Evolutionary conservation across 2,888 invertebrate species (phyloP).

Genomic region (Ommatoiulus sabulosus): DNA sequence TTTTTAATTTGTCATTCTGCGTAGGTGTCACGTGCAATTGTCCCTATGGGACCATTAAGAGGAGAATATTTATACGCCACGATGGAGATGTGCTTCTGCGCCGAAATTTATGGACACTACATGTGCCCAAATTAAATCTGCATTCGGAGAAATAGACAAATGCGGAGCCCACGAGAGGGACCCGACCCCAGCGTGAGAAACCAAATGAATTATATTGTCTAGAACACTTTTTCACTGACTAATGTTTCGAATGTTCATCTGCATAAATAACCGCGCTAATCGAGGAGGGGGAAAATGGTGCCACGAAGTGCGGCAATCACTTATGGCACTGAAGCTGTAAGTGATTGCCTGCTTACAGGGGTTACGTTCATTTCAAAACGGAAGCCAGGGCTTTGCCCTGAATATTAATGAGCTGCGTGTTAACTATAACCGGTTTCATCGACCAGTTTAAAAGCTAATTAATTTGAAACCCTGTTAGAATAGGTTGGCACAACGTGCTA

Average conservation of each 20-base stretch:
- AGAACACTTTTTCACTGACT: background rate
- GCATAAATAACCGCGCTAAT: slow-evolving; percentile 11
- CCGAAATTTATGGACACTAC: slow-evolving; percentile 9
- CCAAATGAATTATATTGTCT: background rate
- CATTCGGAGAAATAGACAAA: background rate
- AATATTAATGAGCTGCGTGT: too few species aligned
- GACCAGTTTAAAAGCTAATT: too few species aligned
- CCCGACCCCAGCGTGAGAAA: background rate
- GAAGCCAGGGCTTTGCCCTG: background rate
- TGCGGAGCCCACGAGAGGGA: background rate
- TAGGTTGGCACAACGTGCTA: too few species aligned
- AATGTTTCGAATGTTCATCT: slow-evolving; percentile 2
- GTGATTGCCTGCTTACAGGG: background rate
- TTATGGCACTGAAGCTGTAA: background rate
- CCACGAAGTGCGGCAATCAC: background rate
- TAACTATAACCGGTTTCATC: too few species aligned
- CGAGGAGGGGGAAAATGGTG: background rate
- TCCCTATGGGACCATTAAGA: slow-evolving; percentile 34
- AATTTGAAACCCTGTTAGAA: too few species aligned
- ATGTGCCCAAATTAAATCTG: background rate
- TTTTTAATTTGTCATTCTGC: slow-evolving; percentile 28
- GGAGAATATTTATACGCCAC: background rate
- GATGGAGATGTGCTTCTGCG: background rate
- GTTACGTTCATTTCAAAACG: background rate
- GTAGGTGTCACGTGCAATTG: slow-evolving; percentile 25